Percentiles rank a stretch among this genome's conserved stretches.
Conservation (phyloP, 2,888 invertebrate genomes). For the Tenthredo distinguenda region DNA sequence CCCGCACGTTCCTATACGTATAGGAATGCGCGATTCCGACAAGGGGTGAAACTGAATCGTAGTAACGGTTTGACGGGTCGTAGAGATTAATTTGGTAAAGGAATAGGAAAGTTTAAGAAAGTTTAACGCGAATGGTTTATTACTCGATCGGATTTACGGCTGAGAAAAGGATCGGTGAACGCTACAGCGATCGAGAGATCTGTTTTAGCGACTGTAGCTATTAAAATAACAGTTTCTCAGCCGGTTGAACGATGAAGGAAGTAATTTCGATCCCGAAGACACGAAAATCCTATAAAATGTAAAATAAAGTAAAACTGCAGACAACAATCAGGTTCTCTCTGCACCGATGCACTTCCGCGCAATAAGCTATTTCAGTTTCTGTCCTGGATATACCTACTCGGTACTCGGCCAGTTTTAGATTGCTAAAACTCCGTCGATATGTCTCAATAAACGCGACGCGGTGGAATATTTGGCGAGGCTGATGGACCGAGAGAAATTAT, state of each 20-base stretch:
- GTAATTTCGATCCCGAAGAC: not conserved
- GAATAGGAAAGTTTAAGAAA: not conserved
- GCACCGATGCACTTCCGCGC: conserved; percentile 2
- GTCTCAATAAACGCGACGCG: conserved; percentile 28
- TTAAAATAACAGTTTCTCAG: not conserved
- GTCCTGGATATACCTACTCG: not conserved
- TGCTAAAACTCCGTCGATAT: conserved; percentile 37
- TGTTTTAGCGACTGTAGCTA: conserved; percentile 32
- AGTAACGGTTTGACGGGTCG: not conserved
- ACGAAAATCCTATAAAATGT: conserved; percentile 3
- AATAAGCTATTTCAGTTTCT: not conserved
- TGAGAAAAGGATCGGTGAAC: not conserved
- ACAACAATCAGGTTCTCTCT: conserved; percentile 17
- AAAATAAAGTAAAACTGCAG: not conserved
- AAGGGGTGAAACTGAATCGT: not conserved
- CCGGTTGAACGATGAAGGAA: not conserved
- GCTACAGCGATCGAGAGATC: conserved; percentile 3
- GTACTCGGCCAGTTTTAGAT: not conserved
- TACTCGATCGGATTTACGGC: not conserved
- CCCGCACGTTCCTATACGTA: not conserved
- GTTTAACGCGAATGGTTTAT: not conserved
- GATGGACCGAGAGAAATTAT: conserved; percentile 25
- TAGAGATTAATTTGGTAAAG: not conserved
- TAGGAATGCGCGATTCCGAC: too few relatives aligned
- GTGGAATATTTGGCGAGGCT: conserved; percentile 14